Conservation (phyloP, 2,888 invertebrate species). For the Aricia artaxerxes region DNA sequence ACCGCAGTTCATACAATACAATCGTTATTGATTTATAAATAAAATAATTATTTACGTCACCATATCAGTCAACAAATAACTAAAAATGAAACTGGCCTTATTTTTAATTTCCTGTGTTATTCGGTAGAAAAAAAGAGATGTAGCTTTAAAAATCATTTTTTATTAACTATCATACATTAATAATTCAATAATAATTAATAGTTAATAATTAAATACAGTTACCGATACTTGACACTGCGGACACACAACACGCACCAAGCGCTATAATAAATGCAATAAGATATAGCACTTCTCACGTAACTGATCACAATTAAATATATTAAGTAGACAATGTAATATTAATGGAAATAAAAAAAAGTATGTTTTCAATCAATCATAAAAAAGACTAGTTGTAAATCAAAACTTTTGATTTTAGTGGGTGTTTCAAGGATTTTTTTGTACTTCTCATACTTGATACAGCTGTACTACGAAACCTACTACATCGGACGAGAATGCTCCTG, state of each 20-base stretch:
- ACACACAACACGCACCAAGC: slow-evolving; percentile 56
- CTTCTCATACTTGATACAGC: background rate
- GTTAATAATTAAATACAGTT: slow-evolving; percentile 58
- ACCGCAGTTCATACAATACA: background rate
- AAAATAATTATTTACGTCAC: background rate
- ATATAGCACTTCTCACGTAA: slow-evolving; percentile 11
- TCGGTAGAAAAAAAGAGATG: slow-evolving; percentile 42
- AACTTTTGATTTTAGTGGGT: background rate
- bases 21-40: background rate
- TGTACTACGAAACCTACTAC: too few relatives aligned
- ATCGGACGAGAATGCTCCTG: too few relatives aligned
- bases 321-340: background rate
- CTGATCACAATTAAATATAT: background rate
- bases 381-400: background rate
- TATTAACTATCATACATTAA: slow-evolving; percentile 79
- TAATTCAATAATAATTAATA: slow-evolving; percentile 69
- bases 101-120: background rate
- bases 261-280: slow-evolving; percentile 59
- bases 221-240: slow-evolving; percentile 62
- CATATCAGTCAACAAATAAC: background rate
- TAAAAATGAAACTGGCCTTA: background rate
- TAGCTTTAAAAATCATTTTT: slow-evolving; percentile 76
- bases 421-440: background rate
- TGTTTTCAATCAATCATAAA: background rate
- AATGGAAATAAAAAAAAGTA: too few relatives aligned